These are phyloP conservation scores for Thamnophis elegans DNA, from an alignment of 2,797 vertebrate species.

Conservation along the genomic window DNA sequence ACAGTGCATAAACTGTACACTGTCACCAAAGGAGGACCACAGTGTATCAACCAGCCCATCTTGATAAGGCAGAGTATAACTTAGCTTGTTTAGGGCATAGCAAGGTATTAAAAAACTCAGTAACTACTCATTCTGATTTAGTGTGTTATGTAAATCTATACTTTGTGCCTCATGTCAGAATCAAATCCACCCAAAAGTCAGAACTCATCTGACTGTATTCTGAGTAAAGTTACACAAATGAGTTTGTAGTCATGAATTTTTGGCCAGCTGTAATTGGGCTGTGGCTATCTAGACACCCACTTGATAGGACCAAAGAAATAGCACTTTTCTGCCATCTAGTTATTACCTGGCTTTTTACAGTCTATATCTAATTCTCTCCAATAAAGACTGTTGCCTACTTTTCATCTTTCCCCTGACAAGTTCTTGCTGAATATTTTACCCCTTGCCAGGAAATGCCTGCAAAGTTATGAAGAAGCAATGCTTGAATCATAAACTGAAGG, in stretches of 20 bases:
- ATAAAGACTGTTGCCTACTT: neutral
- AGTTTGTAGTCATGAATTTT: neutral
- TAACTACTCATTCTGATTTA: neutral
- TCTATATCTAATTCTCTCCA: neutral
- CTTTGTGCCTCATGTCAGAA: neutral
- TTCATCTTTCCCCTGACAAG: neutral
- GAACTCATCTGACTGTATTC: too few relatives aligned
- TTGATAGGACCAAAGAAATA: neutral
- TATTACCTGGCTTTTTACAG: neutral
- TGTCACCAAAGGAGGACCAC: neutral
- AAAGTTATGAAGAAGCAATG: conserved; percentile 11
- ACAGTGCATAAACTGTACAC: neutral
- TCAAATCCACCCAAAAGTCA: too few relatives aligned
- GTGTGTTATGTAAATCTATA: neutral
- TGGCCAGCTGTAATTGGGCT: neutral
- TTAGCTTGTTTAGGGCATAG: neutral
- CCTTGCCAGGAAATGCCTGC: neutral
- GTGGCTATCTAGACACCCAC: neutral
- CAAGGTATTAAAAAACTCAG: neutral
- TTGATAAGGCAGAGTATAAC: neutral
- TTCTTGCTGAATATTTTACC: neutral
- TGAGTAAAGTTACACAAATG: too few relatives aligned
- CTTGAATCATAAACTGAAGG: conserved; percentile 7
- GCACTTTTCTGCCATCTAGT: neutral
- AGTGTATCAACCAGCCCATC: neutral